Conservation (phyloP, 2,797 vertebrate species). For the Dipus sagitta region DNA sequence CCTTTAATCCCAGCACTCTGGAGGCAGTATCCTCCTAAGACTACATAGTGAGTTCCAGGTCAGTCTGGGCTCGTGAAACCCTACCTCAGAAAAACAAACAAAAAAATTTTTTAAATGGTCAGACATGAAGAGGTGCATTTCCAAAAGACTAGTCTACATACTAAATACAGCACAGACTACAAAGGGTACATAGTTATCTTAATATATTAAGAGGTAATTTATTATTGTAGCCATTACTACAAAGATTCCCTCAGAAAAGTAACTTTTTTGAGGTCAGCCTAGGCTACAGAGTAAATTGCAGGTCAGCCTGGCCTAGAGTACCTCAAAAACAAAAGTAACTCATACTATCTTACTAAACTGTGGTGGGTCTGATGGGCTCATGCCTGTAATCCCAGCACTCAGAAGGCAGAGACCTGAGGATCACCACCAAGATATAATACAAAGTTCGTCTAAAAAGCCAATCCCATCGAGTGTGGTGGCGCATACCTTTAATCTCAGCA, state of each 20-base stretch:
- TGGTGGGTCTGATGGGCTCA: too few relatives aligned
- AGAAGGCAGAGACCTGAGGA: not conserved
- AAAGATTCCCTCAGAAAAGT: constrained; percentile 11
- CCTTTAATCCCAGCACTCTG: too few relatives aligned
- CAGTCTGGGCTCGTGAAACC: too few relatives aligned
- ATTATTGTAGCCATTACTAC: constrained; percentile 15
- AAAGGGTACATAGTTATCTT: not conserved
- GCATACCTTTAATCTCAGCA: too few relatives aligned
- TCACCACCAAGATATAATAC: not conserved
- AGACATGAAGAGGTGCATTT: not conserved
- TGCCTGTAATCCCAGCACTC: not conserved
- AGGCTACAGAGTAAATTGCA: too few relatives aligned
- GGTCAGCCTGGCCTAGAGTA: too few relatives aligned
- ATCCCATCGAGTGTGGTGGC: not conserved
- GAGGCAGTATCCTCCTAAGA: too few relatives aligned
- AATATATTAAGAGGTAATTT: constrained; percentile 17
- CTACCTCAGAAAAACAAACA: too few relatives aligned
- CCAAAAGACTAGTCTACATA: not conserved
- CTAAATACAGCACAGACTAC: not conserved
- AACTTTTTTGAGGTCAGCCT: constrained; percentile 6
- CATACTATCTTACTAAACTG: too few relatives aligned
- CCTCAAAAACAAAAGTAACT: not conserved
- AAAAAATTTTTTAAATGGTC: not conserved
- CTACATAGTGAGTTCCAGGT: too few relatives aligned
- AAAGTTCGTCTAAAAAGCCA: not conserved